These are phyloP conservation scores for Mola mola DNA, from an alignment of 2,113 vertebrate species.

Conservation along the genomic window DNA sequence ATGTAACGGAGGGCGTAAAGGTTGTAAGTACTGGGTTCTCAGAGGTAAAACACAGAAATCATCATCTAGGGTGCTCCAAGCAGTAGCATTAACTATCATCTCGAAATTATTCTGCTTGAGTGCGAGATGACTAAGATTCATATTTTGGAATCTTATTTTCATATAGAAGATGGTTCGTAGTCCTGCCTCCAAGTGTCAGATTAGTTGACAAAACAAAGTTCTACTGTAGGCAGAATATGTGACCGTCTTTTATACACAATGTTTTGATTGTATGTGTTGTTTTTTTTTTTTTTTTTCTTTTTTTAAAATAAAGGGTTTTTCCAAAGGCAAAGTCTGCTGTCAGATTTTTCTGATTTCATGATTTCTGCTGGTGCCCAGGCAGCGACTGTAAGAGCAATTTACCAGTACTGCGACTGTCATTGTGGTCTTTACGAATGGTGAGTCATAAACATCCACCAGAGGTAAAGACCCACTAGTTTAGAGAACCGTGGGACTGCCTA, in stretches of 20 bases:
- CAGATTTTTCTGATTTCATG: background rate
- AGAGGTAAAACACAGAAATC: slow-evolving; percentile 34
- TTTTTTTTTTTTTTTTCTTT: slow-evolving; percentile 24
- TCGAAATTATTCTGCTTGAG: slow-evolving; percentile 42
- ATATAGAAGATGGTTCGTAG: slow-evolving; percentile 50
- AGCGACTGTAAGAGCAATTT: background rate
- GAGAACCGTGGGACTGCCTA: slow-evolving; percentile 1
- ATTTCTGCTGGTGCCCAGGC: background rate
- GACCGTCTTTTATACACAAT: slow-evolving; percentile 74
- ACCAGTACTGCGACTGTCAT: slow-evolving; percentile 16
- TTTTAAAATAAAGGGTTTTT: slow-evolving; percentile 62
- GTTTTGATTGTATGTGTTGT: slow-evolving; percentile 67
- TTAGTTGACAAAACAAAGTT: slow-evolving; percentile 57
- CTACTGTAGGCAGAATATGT: slow-evolving; percentile 67
- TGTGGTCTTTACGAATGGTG: background rate
- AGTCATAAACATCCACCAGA: slow-evolving; percentile 26
- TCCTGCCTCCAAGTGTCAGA: slow-evolving; percentile 41
- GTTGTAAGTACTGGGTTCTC: slow-evolving; percentile 20
- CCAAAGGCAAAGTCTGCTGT: background rate
- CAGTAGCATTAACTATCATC: slow-evolving; percentile 49
- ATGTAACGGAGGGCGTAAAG: no score
- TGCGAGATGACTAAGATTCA: slow-evolving; percentile 50
- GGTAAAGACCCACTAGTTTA: slow-evolving; percentile 14
- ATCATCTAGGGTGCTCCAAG: slow-evolving; percentile 17
- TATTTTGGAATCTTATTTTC: slow-evolving; percentile 65